Percentiles rank a stretch among this genome's conserved stretches.
phyloP scores from a whole-genome alignment of 2,113 vertebrate genomes.

The Brienomyrus brachyistius region DNA sequence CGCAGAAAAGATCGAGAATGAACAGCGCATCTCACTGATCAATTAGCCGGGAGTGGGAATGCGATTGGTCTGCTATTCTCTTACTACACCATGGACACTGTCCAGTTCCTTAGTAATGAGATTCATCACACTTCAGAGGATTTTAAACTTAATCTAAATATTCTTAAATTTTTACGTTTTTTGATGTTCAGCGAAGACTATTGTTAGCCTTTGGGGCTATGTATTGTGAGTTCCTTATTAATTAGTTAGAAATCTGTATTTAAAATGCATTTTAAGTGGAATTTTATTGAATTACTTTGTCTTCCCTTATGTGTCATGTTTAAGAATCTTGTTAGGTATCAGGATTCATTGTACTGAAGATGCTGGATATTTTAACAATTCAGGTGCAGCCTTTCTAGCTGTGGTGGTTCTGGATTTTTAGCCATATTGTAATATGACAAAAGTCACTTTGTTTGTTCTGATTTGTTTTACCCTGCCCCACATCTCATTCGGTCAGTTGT shows the following conservation, averaged over 20 bases:
- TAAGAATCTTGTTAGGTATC: background rate
- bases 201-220: background rate
- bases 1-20: background rate
- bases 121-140: background rate
- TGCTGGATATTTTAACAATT: background rate
- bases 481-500: background rate
- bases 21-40: background rate
- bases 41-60: background rate
- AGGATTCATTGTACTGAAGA: background rate
- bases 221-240: background rate
- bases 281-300: background rate
- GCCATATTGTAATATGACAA: background rate
- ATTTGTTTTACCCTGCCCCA: background rate
- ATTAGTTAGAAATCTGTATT: background rate
- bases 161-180: background rate
- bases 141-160: conserved; percentile 9
- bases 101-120: conserved; percentile 7
- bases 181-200: background rate
- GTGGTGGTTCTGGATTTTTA: background rate
- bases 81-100: background rate
- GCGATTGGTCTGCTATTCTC: background rate
- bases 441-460: background rate
- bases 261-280: background rate
- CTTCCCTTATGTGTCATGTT: background rate
- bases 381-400: background rate